Evolutionary conservation across 2,113 vertebrate genomes (phyloP).

Genomic region (Xiphophorus maculatus): DNA sequence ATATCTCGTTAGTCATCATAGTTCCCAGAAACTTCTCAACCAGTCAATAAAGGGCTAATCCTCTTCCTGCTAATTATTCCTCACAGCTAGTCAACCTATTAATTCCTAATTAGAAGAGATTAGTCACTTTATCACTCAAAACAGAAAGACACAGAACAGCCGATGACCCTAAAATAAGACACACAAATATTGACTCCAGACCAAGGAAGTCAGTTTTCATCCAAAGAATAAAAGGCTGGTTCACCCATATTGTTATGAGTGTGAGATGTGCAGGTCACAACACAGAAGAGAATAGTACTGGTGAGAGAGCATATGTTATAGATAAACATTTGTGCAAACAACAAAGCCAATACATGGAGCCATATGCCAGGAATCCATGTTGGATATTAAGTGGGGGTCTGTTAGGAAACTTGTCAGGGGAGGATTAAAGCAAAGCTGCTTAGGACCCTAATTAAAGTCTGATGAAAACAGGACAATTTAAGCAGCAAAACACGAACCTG

Average conservation of each 20-base stretch:
- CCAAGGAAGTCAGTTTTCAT: constrained; percentile 5
- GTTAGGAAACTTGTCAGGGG: constrained; percentile 52
- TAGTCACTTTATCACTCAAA: constrained; percentile 75
- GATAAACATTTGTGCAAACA: constrained; percentile 41
- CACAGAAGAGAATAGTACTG: background rate
- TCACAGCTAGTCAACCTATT: constrained; percentile 66
- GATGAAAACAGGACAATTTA: constrained; percentile 36
- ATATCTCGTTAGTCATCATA: background rate
- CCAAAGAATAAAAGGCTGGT: background rate
- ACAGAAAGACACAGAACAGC: constrained; percentile 19
- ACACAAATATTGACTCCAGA: background rate
- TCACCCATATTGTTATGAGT: background rate
- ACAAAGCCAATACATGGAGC: constrained; percentile 63
- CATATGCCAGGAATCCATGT: constrained; percentile 64
- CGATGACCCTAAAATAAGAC: background rate
- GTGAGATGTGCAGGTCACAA: background rate
- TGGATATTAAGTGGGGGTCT: constrained; percentile 59
- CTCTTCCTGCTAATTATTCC: constrained; percentile 71
- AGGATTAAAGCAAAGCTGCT: constrained; percentile 71
- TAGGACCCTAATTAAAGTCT: constrained; percentile 60
- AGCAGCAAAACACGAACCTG: constrained; percentile 13
- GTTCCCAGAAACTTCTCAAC: background rate
- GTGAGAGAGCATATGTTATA: constrained; percentile 39
- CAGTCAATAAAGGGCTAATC: constrained; percentile 47
- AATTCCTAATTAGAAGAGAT: constrained; percentile 75